Percentiles rank a stretch among this genome's conserved stretches.
phyloP scores from a whole-genome alignment of 2,113 vertebrate genomes.

The Archocentrus centrarchus region DNA sequence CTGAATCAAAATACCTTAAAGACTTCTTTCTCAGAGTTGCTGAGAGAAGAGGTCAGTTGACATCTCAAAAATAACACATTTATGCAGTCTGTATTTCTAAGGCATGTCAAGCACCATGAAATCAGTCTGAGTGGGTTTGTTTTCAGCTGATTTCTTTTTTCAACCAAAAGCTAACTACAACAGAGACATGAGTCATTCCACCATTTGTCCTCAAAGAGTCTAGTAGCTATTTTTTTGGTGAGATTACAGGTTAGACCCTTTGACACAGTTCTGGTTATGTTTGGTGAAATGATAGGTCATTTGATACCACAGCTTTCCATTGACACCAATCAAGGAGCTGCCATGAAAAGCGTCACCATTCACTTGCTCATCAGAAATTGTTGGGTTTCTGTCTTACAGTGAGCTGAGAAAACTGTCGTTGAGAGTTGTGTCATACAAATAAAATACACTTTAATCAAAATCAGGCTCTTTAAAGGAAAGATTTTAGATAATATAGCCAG shows the following conservation, averaged over 20 bases:
- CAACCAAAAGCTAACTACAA: not conserved
- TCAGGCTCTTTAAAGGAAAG: not conserved
- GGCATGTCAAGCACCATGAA: not conserved
- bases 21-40: not conserved
- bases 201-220: constrained; percentile 8
- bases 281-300: constrained; percentile 26
- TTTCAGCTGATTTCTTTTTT: constrained; percentile 24
- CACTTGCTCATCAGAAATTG: not conserved
- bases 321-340: constrained; percentile 10
- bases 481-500: not conserved
- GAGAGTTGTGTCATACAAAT: not conserved
- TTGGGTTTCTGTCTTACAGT: not conserved
- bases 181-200: constrained; percentile 16
- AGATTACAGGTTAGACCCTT: not conserved
- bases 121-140: constrained; percentile 14
- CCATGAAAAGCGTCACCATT: not conserved
- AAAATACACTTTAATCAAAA: not conserved
- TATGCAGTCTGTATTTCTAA: constrained; percentile 1
- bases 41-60: not conserved
- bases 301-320: not conserved
- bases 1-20: not conserved
- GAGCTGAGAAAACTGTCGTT: not conserved
- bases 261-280: constrained; percentile 2
- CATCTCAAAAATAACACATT: not conserved
- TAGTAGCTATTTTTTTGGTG: constrained; percentile 11